Evolutionary conservation across 2,113 vertebrate genomes (phyloP).

Genomic region (Crotalus tigris): DNA sequence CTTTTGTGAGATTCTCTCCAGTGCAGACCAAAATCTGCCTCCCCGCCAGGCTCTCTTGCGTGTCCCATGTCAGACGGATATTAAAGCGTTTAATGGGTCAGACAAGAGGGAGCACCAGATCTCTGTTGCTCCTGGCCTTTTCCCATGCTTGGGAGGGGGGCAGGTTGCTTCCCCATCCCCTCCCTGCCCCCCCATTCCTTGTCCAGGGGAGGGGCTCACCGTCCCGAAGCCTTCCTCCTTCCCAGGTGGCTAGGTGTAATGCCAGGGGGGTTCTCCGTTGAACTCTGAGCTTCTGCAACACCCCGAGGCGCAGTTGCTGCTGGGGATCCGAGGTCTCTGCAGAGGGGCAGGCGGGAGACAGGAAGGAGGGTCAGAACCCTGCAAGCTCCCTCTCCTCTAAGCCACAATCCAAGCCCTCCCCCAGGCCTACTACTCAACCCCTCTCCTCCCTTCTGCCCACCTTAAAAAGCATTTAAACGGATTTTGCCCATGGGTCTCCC

Average conservation of each 20-base stretch:
- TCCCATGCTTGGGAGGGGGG: neutral
- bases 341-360: neutral
- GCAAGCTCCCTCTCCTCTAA: neutral
- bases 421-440: no score
- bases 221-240: slow-evolving; percentile 37
- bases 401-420: slow-evolving; percentile 33
- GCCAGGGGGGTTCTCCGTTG: slow-evolving; percentile 60
- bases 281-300: slow-evolving; percentile 64
- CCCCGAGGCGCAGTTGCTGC: slow-evolving; percentile 60
- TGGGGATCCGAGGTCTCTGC: slow-evolving; percentile 60
- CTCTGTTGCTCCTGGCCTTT: neutral
- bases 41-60: neutral
- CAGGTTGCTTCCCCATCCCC: neutral
- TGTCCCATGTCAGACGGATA: no score
- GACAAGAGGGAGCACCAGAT: neutral
- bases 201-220: slow-evolving; percentile 46
- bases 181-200: neutral
- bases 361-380: neutral
- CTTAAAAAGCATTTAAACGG: slow-evolving; percentile 72
- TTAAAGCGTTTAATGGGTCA: neutral
- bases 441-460: slow-evolving; percentile 36
- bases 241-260: slow-evolving; percentile 39
- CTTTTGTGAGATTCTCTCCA: neutral
- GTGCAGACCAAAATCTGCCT: neutral
- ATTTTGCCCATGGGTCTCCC: slow-evolving; percentile 62